Evolutionary conservation across 2,797 vertebrate species (phyloP).

Genomic region (Darevskia nairensis): DNA sequence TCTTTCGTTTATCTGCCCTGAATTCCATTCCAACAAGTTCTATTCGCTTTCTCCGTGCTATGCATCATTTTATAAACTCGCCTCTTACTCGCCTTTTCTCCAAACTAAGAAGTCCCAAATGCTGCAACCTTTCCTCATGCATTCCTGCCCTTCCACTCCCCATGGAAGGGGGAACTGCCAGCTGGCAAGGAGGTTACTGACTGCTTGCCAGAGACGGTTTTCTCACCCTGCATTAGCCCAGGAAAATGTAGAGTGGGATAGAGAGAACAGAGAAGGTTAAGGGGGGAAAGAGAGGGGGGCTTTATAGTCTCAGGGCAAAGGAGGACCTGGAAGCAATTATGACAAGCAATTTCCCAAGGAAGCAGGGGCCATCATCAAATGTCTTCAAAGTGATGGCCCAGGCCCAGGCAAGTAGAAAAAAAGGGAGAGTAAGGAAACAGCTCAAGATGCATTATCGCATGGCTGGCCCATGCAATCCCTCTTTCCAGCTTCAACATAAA

Average conservation of each 20-base stretch:
- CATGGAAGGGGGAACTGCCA: not conserved
- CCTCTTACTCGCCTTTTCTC: too few species aligned
- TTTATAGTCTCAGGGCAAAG: rapidly evolving
- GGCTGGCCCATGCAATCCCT: not conserved
- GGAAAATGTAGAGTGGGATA: not conserved
- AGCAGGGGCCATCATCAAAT: not conserved
- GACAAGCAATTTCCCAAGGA: not conserved
- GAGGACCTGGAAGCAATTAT: not conserved
- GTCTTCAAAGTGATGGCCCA: not conserved
- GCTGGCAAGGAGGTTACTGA: not conserved
- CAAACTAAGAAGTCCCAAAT: too few species aligned
- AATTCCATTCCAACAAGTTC: too few species aligned
- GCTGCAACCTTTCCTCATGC: too few species aligned
- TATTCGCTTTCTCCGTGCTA: too few species aligned
- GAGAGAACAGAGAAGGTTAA: too few species aligned
- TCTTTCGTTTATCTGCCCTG: too few species aligned
- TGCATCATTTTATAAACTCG: too few species aligned
- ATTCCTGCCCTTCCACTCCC: not conserved
- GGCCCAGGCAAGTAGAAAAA: too few species aligned
- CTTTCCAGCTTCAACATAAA: not conserved
- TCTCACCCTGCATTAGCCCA: rapidly evolving
- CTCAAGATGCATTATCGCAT: not conserved
- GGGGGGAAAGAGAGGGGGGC: not conserved
- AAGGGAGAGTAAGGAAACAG: not conserved
- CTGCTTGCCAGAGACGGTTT: not conserved